Conservation (phyloP, 2,113 vertebrate species). For the Corythaixoides concolor region DNA sequence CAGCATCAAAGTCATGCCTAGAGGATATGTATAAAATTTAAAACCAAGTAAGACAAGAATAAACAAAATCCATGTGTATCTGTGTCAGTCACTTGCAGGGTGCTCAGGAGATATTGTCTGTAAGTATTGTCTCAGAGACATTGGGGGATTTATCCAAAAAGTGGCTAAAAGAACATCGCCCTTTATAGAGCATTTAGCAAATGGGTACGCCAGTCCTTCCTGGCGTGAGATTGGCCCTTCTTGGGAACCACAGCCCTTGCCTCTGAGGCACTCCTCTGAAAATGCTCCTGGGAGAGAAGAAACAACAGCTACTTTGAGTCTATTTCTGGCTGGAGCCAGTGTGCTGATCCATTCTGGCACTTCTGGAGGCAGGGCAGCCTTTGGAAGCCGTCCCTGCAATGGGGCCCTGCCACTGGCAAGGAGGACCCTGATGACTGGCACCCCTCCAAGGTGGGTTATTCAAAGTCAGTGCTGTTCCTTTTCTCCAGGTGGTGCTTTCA, state of each 20-base stretch:
- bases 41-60: slow-evolving; percentile 69
- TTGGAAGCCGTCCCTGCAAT: background rate
- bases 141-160: background rate
- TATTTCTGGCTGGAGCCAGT: background rate
- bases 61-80: slow-evolving; percentile 76
- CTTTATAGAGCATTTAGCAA: slow-evolving; percentile 1
- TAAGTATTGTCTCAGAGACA: slow-evolving; percentile 18
- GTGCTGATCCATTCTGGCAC: slow-evolving; percentile 37
- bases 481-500: slow-evolving; percentile 31
- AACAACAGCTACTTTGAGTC: slow-evolving; percentile 51
- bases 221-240: background rate
- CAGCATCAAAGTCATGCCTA: slow-evolving; percentile 75
- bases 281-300: background rate
- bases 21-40: slow-evolving; percentile 70
- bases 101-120: slow-evolving; percentile 35
- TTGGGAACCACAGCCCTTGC: background rate
- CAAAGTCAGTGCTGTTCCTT: slow-evolving; percentile 43
- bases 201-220: background rate
- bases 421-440: slow-evolving; percentile 42
- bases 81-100: slow-evolving; percentile 36
- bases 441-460: slow-evolving; percentile 45
- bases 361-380: slow-evolving; percentile 52
- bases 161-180: background rate
- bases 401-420: background rate
- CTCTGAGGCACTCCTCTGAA: background rate